Percentiles rank a stretch among this genome's conserved stretches.
phyloP scores from a whole-genome alignment of 2,888 invertebrate genomes.

The Cephus pygmeus region DNA sequence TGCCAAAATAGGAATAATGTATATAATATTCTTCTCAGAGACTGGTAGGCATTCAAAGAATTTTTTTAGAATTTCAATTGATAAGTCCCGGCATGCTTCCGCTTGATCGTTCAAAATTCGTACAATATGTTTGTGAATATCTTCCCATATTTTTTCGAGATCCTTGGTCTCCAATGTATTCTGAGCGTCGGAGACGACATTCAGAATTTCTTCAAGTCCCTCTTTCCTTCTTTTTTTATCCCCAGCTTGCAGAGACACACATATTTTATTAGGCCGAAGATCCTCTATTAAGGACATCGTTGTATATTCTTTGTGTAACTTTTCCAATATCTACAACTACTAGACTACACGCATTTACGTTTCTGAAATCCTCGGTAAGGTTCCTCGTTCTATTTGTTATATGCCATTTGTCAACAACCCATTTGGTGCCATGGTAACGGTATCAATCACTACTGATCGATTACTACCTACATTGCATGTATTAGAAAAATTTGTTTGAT shows the following conservation, averaged over 20 bases:
- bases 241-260: conserved; percentile 69
- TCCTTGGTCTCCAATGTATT: conserved; percentile 64
- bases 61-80: conserved; percentile 70
- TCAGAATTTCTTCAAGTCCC: conserved; percentile 69
- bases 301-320: not conserved
- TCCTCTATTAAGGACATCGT: not conserved
- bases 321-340: not conserved
- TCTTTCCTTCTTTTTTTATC: conserved; percentile 72
- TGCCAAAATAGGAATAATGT: conserved; percentile 79
- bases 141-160: conserved; percentile 62
- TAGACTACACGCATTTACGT: not conserved
- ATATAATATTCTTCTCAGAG: conserved; percentile 79
- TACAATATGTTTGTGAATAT: conserved; percentile 65
- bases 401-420: not conserved
- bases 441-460: not conserved
- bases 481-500: not conserved
- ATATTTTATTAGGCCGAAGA: conserved; percentile 27
- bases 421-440: not conserved
- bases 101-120: conserved; percentile 70
- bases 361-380: not conserved
- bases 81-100: conserved; percentile 74
- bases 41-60: conserved; percentile 72
- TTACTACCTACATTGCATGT: not conserved
- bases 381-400: not conserved
- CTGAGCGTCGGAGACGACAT: conserved; percentile 63